A percentile compares a stretch with the other conserved stretches of the same genome.
Evolutionary conservation across 2,797 vertebrate species (phyloP).

Genomic region (Chlorospingus semifuscus): DNA sequence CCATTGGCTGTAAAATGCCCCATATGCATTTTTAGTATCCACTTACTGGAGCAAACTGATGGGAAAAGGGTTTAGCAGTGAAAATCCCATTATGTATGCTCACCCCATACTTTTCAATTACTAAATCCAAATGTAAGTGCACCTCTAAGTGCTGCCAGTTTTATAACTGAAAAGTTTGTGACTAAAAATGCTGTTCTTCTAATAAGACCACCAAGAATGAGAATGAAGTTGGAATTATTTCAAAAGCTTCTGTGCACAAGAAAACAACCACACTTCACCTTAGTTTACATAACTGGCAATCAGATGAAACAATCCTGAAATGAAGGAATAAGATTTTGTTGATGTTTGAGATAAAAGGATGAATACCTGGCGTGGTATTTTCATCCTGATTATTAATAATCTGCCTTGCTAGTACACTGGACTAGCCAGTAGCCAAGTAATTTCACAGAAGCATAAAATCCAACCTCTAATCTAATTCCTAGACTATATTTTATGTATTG

Average conservation of each 20-base stretch:
- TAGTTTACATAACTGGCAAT: background rate
- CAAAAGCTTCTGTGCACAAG: background rate
- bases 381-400: background rate
- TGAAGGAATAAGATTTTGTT: background rate
- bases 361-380: background rate
- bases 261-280: background rate
- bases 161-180: background rate
- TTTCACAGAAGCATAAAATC: background rate
- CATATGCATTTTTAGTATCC: background rate
- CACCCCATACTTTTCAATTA: background rate
- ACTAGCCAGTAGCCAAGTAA: background rate
- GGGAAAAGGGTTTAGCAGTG: background rate
- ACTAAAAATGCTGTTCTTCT: background rate
- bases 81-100: conserved; percentile 8
- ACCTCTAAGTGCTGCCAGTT: background rate
- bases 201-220: background rate
- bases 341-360: background rate
- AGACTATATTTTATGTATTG: background rate
- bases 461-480: background rate
- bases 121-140: background rate
- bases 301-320: background rate
- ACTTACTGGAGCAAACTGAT: background rate
- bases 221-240: background rate
- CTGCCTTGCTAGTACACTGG: background rate
- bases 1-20: background rate